phyloP scores from a whole-genome alignment of 1,140 invertebrate species.

The Whitmania pigra region DNA sequence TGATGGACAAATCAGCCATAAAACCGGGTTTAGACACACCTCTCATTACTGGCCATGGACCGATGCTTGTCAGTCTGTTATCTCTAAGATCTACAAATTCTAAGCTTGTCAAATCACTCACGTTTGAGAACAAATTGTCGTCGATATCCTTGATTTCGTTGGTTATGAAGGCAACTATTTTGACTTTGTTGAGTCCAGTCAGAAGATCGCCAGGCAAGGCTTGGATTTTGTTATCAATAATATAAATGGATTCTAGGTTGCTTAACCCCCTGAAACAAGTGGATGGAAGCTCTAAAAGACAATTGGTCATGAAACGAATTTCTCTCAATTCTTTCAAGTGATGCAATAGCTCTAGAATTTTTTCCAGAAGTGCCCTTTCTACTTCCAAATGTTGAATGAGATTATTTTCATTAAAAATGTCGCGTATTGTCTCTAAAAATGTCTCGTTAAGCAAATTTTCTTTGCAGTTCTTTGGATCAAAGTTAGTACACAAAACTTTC shows the following conservation, averaged over 20 bases:
- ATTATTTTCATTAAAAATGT: no score
- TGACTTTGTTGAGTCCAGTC: constrained; percentile 1
- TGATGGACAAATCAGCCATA: neutral
- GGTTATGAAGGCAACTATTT: neutral
- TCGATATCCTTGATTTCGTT: constrained; percentile 1
- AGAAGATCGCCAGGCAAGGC: neutral
- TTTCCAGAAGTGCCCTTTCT: no score
- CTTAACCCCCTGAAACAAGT: neutral
- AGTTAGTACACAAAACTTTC: no score
- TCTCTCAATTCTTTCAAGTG: neutral
- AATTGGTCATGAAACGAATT: neutral
- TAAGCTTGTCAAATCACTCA: neutral
- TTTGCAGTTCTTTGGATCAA: no score
- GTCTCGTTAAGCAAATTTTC: no score
- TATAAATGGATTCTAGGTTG: neutral
- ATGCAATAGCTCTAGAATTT: neutral
- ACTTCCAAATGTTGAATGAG: no score
- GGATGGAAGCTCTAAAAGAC: neutral
- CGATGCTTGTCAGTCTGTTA: constrained; percentile 8
- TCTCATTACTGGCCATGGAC: neutral
- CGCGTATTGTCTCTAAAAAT: no score
- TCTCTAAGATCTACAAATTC: neutral
- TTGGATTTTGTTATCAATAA: neutral
- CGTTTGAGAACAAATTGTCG: neutral
- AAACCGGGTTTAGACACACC: neutral